Conservation (phyloP, 2,888 invertebrate genomes). For the Rhingia rostrata region DNA sequence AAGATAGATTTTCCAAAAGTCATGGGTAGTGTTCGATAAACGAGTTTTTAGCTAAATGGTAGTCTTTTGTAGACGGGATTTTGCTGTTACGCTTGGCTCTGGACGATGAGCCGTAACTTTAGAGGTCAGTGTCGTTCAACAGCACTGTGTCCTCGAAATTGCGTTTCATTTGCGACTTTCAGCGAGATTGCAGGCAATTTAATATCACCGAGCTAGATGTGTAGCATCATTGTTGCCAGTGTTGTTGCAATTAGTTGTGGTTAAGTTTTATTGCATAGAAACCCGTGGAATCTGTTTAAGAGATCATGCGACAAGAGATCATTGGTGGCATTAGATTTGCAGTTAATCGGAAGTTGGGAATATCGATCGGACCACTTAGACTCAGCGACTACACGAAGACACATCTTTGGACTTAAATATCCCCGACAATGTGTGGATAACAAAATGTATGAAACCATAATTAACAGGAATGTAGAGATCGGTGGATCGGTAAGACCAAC, state of each 20-base stretch:
- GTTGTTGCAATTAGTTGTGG: background rate
- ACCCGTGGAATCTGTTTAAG: no score
- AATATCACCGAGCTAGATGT: background rate
- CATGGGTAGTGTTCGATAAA: slow-evolving; percentile 59
- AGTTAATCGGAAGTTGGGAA: no score
- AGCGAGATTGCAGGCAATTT: background rate
- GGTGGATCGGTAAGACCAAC: no score
- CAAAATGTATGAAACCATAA: no score
- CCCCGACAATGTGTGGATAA: no score
- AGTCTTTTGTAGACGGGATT: slow-evolving; percentile 53
- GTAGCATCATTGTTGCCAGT: background rate
- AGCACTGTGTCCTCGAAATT: background rate
- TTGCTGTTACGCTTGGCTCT: slow-evolving; percentile 20
- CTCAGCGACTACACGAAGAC: no score
- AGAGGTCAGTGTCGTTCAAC: slow-evolving; percentile 42
- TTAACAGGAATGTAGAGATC: no score
- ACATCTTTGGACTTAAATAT: no score
- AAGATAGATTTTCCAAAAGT: slow-evolving; percentile 44
- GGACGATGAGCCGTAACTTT: slow-evolving; percentile 1
- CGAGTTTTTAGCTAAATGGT: slow-evolving; percentile 51
- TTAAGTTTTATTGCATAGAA: background rate
- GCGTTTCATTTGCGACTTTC: background rate
- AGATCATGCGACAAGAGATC: no score
- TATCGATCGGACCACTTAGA: no score
- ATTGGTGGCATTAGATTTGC: no score